Evolutionary conservation across 2,888 invertebrate genomes (phyloP).

Genomic region (Hipparchia sbordonii): DNA sequence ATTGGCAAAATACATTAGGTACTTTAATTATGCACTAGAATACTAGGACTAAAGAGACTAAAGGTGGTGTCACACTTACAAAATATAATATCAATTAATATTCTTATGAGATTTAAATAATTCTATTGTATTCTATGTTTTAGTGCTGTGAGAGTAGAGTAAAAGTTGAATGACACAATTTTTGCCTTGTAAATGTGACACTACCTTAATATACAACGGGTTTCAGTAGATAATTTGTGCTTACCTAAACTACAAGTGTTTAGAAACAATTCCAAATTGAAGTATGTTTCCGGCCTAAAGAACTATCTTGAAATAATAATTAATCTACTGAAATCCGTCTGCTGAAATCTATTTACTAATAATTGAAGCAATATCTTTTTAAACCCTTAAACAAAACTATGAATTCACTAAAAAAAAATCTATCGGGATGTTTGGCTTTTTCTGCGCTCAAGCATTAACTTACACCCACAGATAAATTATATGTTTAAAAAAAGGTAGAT

Average conservation of each 20-base stretch:
- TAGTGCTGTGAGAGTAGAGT: not conserved
- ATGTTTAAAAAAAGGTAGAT: too few relatives aligned
- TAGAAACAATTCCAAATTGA: conserved; percentile 11
- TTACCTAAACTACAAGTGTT: conserved; percentile 34
- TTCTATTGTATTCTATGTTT: not conserved
- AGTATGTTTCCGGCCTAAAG: conserved; percentile 40
- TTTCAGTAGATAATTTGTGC: conserved; percentile 53
- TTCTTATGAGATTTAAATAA: not conserved
- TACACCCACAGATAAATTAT: too few relatives aligned
- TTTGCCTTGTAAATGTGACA: conserved; percentile 30
- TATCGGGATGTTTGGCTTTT: too few relatives aligned
- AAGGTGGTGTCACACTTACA: conserved; percentile 43
- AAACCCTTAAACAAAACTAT: conserved; percentile 28
- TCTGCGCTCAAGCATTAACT: too few relatives aligned
- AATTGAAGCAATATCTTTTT: conserved; percentile 71
- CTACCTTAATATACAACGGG: conserved; percentile 48
- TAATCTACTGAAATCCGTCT: conserved; percentile 56
- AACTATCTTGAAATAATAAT: conserved; percentile 29
- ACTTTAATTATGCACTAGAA: conserved; percentile 66
- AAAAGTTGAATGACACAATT: not conserved
- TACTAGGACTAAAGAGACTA: conserved; percentile 59
- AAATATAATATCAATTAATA: not conserved
- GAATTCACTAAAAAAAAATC: not conserved
- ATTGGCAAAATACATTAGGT: conserved; percentile 76
- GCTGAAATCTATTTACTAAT: conserved; percentile 51